Evolutionary conservation across 2,113 vertebrate genomes (phyloP).

Genomic region (Bubo blakistoni): DNA sequence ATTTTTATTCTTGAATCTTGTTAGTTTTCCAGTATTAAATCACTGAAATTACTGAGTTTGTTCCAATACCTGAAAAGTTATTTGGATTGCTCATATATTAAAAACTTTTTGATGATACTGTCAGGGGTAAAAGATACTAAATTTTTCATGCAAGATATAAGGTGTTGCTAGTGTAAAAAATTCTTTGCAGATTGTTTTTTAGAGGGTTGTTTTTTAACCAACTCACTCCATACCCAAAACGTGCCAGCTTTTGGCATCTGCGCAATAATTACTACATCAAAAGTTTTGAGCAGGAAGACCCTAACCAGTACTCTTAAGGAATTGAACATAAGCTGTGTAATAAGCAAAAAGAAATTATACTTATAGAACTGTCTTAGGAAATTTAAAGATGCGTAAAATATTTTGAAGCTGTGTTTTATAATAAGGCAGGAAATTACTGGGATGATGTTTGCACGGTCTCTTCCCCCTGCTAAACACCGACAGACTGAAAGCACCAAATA

Average conservation of each 20-base stretch:
- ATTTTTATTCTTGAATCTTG: not conserved
- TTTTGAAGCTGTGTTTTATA: not conserved
- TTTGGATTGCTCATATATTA: not conserved
- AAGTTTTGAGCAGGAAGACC: not conserved
- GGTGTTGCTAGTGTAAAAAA: not conserved
- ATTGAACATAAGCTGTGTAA: not conserved
- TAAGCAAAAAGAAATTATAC: not conserved
- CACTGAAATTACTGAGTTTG: not conserved
- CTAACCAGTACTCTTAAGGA: not conserved
- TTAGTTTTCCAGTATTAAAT: not conserved
- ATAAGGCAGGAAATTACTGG: not conserved
- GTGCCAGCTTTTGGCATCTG: not conserved
- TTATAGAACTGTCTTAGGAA: not conserved
- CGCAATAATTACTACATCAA: not conserved
- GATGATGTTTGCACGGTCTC: not conserved
- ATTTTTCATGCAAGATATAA: not conserved
- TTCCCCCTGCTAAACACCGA: not conserved
- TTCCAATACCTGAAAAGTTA: not conserved
- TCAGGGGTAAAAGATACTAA: not conserved
- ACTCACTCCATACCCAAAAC: not conserved
- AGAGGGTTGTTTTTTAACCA: not conserved
- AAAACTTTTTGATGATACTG: not conserved
- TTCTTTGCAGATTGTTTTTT: not conserved
- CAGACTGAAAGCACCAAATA: not conserved
- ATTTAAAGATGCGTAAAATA: not conserved